phyloP scores from a whole-genome alignment of 2,797 vertebrate species.

The Eulemur albifrons region DNA sequence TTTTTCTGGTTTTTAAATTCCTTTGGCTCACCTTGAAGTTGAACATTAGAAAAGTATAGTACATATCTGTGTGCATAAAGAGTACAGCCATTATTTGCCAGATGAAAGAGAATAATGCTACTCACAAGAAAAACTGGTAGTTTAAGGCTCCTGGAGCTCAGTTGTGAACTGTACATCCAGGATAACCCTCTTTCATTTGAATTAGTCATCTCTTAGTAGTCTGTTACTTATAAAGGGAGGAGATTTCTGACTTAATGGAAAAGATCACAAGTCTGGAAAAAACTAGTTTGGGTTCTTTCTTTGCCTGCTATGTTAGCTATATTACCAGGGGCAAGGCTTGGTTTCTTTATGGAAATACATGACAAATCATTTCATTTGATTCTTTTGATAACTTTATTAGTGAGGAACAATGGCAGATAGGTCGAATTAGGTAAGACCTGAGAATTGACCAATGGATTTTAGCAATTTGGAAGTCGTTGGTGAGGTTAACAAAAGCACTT shows the following conservation, averaged over 20 bases:
- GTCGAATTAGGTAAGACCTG: not conserved
- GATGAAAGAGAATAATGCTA: not conserved
- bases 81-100: not conserved
- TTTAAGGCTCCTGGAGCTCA: not conserved
- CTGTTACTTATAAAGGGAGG: not conserved
- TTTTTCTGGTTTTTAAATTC: conserved; percentile 27
- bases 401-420: not conserved
- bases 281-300: not conserved
- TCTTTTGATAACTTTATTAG: not conserved
- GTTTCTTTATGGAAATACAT: conserved; percentile 1
- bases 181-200: not conserved
- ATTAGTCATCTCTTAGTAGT: not conserved
- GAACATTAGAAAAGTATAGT: not conserved
- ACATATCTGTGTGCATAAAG: not conserved
- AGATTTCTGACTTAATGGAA: not conserved
- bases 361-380: not conserved
- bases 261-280: not conserved
- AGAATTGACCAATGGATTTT: not conserved
- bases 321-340: not conserved
- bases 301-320: not conserved
- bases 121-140: not conserved
- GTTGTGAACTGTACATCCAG: not conserved
- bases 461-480: not conserved
- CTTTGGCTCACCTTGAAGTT: not conserved
- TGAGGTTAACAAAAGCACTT: not conserved